These are phyloP conservation scores for Salminus brasiliensis DNA, from an alignment of 2,113 vertebrate species.

Conservation along the genomic window DNA sequence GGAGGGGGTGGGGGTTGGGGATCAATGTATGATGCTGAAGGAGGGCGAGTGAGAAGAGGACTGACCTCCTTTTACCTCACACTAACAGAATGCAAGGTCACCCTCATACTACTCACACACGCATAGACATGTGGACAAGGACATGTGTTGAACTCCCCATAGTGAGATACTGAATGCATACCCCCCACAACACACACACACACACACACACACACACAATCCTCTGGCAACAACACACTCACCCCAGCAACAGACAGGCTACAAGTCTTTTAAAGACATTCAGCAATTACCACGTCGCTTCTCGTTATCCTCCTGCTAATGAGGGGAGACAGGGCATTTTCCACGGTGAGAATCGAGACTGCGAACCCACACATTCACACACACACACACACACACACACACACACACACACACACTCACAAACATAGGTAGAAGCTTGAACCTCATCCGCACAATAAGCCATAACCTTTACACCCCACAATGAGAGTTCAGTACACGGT, in stretches of 20 bases:
- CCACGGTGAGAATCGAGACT: constrained; percentile 55
- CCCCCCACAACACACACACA: not conserved
- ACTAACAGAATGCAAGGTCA: constrained; percentile 23
- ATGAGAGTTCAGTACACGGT: not conserved
- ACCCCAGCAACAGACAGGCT: constrained; percentile 56
- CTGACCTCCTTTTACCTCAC: constrained; percentile 1
- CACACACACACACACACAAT: not conserved
- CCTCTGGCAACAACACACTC: constrained; percentile 29
- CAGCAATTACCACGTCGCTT: constrained; percentile 79
- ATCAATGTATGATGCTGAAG: not conserved
- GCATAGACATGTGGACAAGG: not conserved
- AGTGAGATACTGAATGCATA: not conserved
- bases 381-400: constrained; percentile 12
- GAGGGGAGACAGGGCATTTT: constrained; percentile 78
- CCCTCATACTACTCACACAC: not conserved
- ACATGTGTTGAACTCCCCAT: not conserved
- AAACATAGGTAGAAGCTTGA: not conserved
- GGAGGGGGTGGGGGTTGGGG: too few species aligned
- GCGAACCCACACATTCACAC: constrained; percentile 62
- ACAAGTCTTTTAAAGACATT: constrained; percentile 79
- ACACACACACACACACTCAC: constrained; percentile 24
- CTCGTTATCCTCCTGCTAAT: constrained; percentile 73
- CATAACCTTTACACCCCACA: not conserved
- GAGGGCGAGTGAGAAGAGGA: not conserved
- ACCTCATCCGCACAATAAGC: not conserved